A percentile compares a stretch with the other conserved stretches of the same genome.
phyloP scores from a whole-genome alignment of 2,888 invertebrate genomes.

The Andrena haemorrhoa region DNA sequence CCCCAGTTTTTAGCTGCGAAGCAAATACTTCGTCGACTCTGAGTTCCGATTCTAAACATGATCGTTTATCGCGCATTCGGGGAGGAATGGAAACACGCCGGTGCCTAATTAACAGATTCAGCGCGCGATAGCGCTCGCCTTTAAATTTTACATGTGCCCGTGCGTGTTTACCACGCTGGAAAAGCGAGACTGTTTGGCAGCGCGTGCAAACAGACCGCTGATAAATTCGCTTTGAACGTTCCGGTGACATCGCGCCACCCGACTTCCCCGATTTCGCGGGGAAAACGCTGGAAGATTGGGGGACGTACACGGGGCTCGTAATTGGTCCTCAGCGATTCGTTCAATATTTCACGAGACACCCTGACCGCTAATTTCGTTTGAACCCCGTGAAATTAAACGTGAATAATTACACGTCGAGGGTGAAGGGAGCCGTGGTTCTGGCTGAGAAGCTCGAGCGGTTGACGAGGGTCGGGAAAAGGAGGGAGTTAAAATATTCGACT shows the following conservation, averaged over 20 bases:
- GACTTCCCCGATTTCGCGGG: not conserved
- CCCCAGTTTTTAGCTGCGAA: not conserved
- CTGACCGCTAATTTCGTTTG: not conserved
- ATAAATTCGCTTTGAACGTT: slow-evolving; percentile 11
- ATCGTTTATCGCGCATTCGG: not conserved
- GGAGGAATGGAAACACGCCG: not conserved
- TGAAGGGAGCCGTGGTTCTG: not conserved
- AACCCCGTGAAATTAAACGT: slow-evolving; percentile 12
- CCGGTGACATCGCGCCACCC: not conserved
- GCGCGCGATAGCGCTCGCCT: slow-evolving; percentile 10
- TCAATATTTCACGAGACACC: not conserved
- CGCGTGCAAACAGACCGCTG: slow-evolving; percentile 22
- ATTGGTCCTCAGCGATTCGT: not conserved
- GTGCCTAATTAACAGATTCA: slow-evolving; percentile 27
- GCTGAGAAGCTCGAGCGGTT: not conserved
- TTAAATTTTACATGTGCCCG: slow-evolving; percentile 26
- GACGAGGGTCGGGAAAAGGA: not conserved
- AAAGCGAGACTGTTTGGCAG: slow-evolving; percentile 11
- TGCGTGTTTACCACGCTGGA: not conserved
- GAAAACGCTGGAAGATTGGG: not conserved
- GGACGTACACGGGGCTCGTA: not conserved
- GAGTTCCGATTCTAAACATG: slow-evolving; percentile 3
- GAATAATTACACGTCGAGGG: not conserved
- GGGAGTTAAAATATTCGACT: not conserved
- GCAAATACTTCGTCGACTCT: not conserved